Percentiles rank a stretch among this genome's conserved stretches.
phyloP scores from a whole-genome alignment of 2,113 vertebrate genomes.

The Clupea harengus region DNA sequence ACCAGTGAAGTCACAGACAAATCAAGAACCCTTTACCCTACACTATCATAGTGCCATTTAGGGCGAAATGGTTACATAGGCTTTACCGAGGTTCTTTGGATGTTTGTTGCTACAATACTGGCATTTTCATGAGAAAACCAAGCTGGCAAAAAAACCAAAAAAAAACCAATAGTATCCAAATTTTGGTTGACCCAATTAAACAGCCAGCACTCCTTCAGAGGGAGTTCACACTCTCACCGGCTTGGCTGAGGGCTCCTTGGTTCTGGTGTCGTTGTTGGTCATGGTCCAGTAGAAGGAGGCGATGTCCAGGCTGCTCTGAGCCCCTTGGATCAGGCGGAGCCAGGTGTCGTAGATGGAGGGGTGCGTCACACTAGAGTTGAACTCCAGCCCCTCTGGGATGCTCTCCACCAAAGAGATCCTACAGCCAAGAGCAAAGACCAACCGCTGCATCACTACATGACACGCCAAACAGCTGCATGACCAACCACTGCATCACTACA shows the following conservation, averaged over 20 bases:
- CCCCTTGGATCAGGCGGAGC: slow-evolving; percentile 69
- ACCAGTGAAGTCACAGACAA: background rate
- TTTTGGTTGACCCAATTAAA: background rate
- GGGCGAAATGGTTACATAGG: too few relatives aligned
- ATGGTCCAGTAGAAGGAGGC: slow-evolving; percentile 96
- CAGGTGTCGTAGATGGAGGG: slow-evolving; percentile 80
- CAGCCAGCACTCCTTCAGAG: too few relatives aligned
- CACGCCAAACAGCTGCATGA: background rate
- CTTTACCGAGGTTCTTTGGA: too few relatives aligned
- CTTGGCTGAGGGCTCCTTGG: slow-evolving; percentile 74
- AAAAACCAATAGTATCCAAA: background rate
- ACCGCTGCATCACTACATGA: background rate
- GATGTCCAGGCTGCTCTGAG: slow-evolving; percentile 81
- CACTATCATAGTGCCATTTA: too few relatives aligned
- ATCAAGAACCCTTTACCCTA: background rate
- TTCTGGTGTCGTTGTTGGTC: slow-evolving; percentile 80
- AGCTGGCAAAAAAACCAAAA: too few relatives aligned
- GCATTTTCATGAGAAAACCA: too few relatives aligned
- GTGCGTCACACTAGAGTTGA: slow-evolving; percentile 64
- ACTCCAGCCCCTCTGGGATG: slow-evolving; percentile 82
- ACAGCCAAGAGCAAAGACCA: background rate
- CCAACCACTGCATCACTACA: background rate
- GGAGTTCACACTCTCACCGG: slow-evolving; percentile 65
- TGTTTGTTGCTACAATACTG: too few relatives aligned
- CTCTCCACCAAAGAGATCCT: slow-evolving; percentile 86